Base-by-base conservation (phyloP, 2,113 vertebrate species). In the Tautogolabrus adspersus region DNA sequence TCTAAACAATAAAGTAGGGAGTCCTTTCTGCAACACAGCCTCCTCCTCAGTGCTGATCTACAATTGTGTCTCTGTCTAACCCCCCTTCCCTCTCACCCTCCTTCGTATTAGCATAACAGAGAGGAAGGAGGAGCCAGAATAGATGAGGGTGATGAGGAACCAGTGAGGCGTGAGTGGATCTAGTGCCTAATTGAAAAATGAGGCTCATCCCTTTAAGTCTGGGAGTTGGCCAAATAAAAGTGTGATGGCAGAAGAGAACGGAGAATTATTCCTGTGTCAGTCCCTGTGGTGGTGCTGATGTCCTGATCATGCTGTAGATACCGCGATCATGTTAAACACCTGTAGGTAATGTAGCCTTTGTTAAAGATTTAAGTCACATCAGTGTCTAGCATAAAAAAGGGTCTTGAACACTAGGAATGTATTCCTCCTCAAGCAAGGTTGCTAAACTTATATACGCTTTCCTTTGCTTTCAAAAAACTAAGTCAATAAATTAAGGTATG, bases 111-210 rank as follows among this genome's bases (percentile, higher is more conserved):
- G 76, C 60, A 81, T 76, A 38, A 60, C 47, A 49, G 66, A 44
- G 66, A 68, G 51, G 58, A 21, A 52, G 52, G 80, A 23, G 75
- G 65, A 34, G 75, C 65, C 8, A 3, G 46, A 79, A 44, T 58
- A 76, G 76, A 85, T 85, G 86, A 83, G 65, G 55, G 77, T 55
- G 79, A 87, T 74, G 82, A 76, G 70, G 79, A 78, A 72, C 77
- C 77, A 77, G 60, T 21, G 60, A 76, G 59, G 82, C 77, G 19
- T 82, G 63, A 73, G 82, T 55, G 57, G 77, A 77, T 82, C 68
- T 56, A 57, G 30, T 57, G 72, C 59, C 75, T 87, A 84, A 90
- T 79, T 91, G 89, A 88, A 87, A 89, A 89, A 86, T 73, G 55
- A 81, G 59, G 23, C 67, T 38, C 12, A 19, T 82, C 66, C 34